Conservation (phyloP, 2,113 vertebrate genomes). For the Lycaon pictus region DNA sequence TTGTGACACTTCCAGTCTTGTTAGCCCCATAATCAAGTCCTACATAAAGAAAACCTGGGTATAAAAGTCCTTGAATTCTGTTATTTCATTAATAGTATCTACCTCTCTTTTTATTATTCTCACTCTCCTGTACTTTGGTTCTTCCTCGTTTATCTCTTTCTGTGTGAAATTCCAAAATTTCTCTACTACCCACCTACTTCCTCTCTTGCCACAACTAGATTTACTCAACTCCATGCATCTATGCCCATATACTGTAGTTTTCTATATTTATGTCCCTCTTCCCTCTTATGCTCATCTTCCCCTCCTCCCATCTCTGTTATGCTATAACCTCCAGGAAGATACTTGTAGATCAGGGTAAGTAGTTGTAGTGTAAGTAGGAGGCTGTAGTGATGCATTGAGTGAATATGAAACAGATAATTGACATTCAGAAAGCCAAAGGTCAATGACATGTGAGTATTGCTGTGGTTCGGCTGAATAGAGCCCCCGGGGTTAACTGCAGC, state of each 20-base stretch:
- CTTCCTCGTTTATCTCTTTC: background rate
- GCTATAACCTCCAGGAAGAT: background rate
- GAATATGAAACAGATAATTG: background rate
- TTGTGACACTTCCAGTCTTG: background rate
- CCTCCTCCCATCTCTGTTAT: background rate
- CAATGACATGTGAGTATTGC: background rate
- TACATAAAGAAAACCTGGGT: background rate
- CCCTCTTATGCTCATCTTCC: background rate
- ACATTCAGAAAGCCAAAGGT: background rate
- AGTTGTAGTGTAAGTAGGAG: background rate
- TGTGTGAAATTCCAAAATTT: background rate
- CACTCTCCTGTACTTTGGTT: background rate
- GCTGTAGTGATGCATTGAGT: background rate
- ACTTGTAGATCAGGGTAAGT: background rate
- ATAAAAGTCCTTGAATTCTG: background rate
- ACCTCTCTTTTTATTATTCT: background rate
- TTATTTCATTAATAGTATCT: background rate
- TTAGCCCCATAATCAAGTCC: background rate
- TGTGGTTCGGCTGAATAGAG: background rate
- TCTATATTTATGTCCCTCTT: background rate
- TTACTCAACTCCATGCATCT: background rate
- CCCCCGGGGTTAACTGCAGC: background rate
- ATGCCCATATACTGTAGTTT: background rate
- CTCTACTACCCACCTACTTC: background rate
- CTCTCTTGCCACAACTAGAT: background rate